Percentiles rank a stretch among this genome's conserved stretches.
These are phyloP conservation scores for Drosophila rubida DNA, from an alignment of 2,888 invertebrate genomes.

Conservation along the genomic window DNA sequence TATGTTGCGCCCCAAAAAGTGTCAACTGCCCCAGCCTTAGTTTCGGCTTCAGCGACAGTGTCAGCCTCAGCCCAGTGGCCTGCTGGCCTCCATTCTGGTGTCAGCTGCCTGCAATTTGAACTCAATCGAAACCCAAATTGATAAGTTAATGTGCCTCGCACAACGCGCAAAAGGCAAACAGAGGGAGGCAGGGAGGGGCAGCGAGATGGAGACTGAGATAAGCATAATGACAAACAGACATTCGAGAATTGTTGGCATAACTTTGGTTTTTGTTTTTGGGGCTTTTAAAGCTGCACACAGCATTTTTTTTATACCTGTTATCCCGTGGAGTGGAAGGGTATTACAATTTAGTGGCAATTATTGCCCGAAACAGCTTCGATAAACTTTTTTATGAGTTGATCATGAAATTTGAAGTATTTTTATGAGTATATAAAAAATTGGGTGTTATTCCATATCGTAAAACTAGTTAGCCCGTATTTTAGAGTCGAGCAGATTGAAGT, in stretches of 20 bases:
- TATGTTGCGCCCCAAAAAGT: slow-evolving; percentile 70
- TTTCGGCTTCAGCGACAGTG: slow-evolving; percentile 33
- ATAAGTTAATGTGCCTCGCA: slow-evolving; percentile 68
- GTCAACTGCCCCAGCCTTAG: slow-evolving; percentile 51
- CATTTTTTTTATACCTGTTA: slow-evolving; percentile 32
- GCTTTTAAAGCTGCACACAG: slow-evolving; percentile 41
- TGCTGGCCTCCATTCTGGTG: slow-evolving; percentile 66
- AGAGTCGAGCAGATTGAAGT: not conserved
- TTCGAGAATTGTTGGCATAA: slow-evolving; percentile 54
- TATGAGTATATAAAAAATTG: no score
- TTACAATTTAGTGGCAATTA: not conserved
- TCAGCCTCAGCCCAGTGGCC: slow-evolving; percentile 73
- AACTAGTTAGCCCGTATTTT: not conserved
- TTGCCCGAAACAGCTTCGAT: no score
- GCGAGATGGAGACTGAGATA: slow-evolving; percentile 6
- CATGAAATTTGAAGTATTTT: no score
- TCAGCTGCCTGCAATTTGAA: slow-evolving; percentile 77
- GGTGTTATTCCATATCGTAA: not conserved
- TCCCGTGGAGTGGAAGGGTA: not conserved
- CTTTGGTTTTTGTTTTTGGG: slow-evolving; percentile 47
- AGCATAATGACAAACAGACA: slow-evolving; percentile 42
- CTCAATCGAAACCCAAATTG: slow-evolving; percentile 73
- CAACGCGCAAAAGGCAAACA: slow-evolving; percentile 12
- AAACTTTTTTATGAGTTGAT: no score
- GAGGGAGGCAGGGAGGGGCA: not conserved